Base-by-base conservation (phyloP, 2,797 vertebrate genomes). In the Bradypus variegatus region DNA sequence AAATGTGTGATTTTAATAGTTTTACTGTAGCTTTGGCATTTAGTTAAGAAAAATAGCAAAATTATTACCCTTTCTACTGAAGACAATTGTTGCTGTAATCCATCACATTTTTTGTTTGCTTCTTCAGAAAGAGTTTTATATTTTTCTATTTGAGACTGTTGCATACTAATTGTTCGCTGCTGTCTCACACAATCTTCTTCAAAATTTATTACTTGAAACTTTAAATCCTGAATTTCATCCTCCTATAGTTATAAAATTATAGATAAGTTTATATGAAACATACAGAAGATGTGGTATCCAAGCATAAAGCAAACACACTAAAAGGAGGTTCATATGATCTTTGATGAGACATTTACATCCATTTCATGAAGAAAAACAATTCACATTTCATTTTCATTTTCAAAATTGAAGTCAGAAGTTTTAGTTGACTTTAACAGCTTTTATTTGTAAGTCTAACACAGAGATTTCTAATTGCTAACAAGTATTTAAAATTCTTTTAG, bases 101-200 rank as follows among this genome's bases (percentile, higher is more conserved):
- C 97, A 53, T 98, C 98, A n/a, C 94, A 98, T 94, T 97, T 98
- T 94, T 95, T 98, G 94, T 93, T 97, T 53, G 98, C 98, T 94
- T 98, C 98, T 93, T 98, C 98, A 0, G 97, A 98, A 94, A 98
- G 95, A 55, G 85, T 94, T 97, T 97, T 98, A 94, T 99, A 98
- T 95, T 99, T 99, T 91, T 99, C 98, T 13, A 97, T 95, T 94
- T 99, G 99, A 48, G 97, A 98, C 92, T 98, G 98, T 91, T 98
- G 98, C 88, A 97, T 38, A 85, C 94, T 98, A 77, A 97, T 93
- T 36, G 97, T 97, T 96, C 96, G 98, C 94, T 98, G 98, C 94
- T 99, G 97, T 94, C 97, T 97, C 41, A 90, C 87, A 72, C 97
- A 97, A 78, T 99, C 98, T 69, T 98, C 98, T 94, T 98, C 98